phyloP scores from a whole-genome alignment of 2,888 invertebrate genomes.

The Diplolepis rosae region DNA sequence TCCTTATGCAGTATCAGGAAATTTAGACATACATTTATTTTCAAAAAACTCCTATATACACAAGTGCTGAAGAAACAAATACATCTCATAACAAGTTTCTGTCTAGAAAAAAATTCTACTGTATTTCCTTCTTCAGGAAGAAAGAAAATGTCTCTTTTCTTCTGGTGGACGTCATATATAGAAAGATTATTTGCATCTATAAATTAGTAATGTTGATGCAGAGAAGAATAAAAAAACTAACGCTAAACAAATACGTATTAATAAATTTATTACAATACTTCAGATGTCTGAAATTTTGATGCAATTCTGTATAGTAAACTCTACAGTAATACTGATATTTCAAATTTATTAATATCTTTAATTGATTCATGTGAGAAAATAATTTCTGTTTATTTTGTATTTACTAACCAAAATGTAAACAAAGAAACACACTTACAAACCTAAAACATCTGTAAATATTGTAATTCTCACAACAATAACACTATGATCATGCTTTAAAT shows the following conservation, averaged over 20 bases:
- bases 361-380: background rate
- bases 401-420: background rate
- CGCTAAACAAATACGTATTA: too few relatives aligned
- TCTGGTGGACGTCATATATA: too few relatives aligned
- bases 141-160: too few relatives aligned
- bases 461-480: background rate
- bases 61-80: background rate
- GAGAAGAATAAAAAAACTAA: too few relatives aligned
- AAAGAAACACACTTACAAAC: background rate
- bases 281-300: too few relatives aligned
- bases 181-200: too few relatives aligned
- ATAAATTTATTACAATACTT: too few relatives aligned
- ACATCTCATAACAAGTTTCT: background rate
- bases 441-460: background rate
- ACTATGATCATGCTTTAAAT: conserved; percentile 2
- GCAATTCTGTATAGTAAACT: too few relatives aligned
- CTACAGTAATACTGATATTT: too few relatives aligned
- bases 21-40: background rate
- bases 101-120: background rate
- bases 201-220: too few relatives aligned
- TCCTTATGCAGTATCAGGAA: background rate
- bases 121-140: background rate
- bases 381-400: background rate
- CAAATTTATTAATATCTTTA: too few relatives aligned
- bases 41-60: background rate